Percentiles rank a stretch among this genome's conserved stretches.
Evolutionary conservation across 2,797 vertebrate species (phyloP).

Genomic region (Micrastur ruficollis): DNA sequence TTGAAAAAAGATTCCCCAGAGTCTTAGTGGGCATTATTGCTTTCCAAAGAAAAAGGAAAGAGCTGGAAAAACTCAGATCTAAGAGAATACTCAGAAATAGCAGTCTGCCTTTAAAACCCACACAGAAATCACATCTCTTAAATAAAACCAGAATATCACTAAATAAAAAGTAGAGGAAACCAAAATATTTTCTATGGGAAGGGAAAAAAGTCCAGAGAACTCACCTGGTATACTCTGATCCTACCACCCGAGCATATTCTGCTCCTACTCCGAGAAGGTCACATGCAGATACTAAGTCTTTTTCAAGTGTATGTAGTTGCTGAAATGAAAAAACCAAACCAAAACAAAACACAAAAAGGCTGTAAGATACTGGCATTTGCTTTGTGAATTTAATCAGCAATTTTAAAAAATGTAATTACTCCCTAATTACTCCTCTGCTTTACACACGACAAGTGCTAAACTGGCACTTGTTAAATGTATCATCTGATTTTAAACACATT

Average conservation of each 20-base stretch:
- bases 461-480: background rate
- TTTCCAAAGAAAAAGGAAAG: background rate
- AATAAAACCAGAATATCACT: background rate
- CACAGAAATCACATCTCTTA: rapidly evolving
- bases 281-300: slow-evolving; percentile 95
- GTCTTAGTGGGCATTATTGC: background rate
- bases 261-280: slow-evolving; percentile 96
- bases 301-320: slow-evolving; percentile 98
- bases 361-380: rapidly evolving
- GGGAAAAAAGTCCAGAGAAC: rapidly evolving
- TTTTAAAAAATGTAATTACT: rapidly evolving
- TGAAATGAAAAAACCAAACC: slow-evolving; percentile 8
- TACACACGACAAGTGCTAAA: background rate
- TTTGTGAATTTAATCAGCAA: rapidly evolving
- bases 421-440: background rate
- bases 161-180: rapidly evolving
- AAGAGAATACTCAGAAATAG: background rate
- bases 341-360: background rate
- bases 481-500: rapidly evolving
- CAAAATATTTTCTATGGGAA: background rate
- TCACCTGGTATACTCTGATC: slow-evolving; percentile 97
- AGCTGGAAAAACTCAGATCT: background rate
- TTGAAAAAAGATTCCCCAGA: background rate
- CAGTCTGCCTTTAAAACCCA: background rate
- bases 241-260: slow-evolving; percentile 94